phyloP scores from a whole-genome alignment of 2,797 vertebrate genomes.

The Mus spretus region DNA sequence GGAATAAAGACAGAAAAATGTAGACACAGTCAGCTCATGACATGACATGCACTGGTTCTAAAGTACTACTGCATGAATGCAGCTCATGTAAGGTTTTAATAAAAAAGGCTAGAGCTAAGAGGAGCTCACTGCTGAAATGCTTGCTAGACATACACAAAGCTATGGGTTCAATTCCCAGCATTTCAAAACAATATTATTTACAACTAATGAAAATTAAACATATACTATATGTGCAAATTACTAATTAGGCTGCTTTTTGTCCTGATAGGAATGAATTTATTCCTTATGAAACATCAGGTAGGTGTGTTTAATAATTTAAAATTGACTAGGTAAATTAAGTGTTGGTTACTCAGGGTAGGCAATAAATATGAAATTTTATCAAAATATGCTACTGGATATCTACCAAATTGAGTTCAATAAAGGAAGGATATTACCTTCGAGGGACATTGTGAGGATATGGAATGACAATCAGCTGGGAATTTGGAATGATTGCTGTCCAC shows the following conservation, averaged over 20 bases:
- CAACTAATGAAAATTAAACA: conserved; percentile 56
- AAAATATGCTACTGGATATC: not conserved
- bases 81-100: not conserved
- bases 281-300: conserved; percentile 49
- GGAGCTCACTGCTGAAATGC: not conserved
- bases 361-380: conserved; percentile 2
- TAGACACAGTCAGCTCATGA: not conserved
- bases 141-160: not conserved
- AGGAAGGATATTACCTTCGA: conserved; percentile 91
- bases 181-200: conserved; percentile 12
- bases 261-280: conserved; percentile 56
- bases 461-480: conserved; percentile 98
- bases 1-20: conserved; percentile 7
- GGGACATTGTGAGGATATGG: conserved; percentile 95
- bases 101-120: not conserved
- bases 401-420: conserved; percentile 52
- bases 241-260: conserved; percentile 45
- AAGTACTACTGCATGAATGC: not conserved
- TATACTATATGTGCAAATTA: conserved; percentile 4
- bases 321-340: conserved; percentile 49
- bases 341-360: not conserved
- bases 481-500: conserved; percentile 99
- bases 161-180: not conserved
- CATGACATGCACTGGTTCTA: not conserved
- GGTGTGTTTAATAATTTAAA: conserved; percentile 32